Conservation (phyloP, 2,888 invertebrate genomes). For the Dryobotodes eremita region DNA sequence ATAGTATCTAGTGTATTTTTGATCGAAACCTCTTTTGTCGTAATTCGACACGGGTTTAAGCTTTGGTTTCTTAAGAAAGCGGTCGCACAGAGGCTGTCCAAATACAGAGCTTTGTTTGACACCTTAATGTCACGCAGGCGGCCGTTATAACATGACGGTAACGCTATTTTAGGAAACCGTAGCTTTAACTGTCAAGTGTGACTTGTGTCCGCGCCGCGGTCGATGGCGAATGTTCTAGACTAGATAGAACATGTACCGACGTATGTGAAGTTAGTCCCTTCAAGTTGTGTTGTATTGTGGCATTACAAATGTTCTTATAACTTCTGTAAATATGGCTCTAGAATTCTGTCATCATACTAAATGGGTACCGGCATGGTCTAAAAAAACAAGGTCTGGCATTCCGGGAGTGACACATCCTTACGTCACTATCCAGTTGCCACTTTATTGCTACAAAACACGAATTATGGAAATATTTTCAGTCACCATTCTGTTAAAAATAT, state of each 20-base stretch:
- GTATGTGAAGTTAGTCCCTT: neutral
- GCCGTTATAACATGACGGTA: neutral
- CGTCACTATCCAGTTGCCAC: no score
- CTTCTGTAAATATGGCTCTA: constrained; percentile 12
- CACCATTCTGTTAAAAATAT: no score
- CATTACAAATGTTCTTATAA: neutral
- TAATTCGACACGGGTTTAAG: neutral
- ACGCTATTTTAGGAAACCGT: neutral
- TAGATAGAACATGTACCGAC: neutral
- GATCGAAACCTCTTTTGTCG: neutral
- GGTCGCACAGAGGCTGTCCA: neutral
- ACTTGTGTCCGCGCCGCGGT: neutral
- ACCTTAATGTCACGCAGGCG: no score
- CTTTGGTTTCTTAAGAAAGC: neutral
- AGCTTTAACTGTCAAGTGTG: neutral
- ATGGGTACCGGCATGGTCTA: no score
- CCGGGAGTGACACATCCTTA: no score
- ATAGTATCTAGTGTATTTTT: neutral
- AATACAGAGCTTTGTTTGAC: neutral
- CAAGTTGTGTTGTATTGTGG: neutral
- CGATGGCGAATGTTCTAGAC: no score
- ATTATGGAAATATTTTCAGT: no score
- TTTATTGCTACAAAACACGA: no score
- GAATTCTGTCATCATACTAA: neutral
- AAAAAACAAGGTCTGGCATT: no score